A percentile compares a stretch with the other conserved stretches of the same genome.
Conservation (phyloP, 2,113 vertebrate species). For the Opisthocomus hoazin region DNA sequence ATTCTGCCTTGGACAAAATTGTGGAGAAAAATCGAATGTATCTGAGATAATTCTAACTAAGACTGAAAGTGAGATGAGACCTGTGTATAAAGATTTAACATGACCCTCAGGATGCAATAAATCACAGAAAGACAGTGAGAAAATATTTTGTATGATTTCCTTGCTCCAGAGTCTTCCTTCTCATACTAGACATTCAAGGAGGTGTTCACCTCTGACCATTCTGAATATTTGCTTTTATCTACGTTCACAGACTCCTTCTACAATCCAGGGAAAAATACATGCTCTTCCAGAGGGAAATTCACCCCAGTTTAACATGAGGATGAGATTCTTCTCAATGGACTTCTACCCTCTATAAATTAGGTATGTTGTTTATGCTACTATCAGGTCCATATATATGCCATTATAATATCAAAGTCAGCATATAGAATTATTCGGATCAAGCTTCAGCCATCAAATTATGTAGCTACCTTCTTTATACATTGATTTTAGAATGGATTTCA, state of each 20-base stretch:
- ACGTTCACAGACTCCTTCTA: background rate
- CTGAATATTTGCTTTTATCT: background rate
- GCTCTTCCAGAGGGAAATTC: background rate
- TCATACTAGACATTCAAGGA: background rate
- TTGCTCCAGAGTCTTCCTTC: background rate
- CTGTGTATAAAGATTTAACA: background rate
- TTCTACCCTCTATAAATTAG: background rate
- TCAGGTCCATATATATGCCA: fast-evolving
- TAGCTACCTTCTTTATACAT: background rate
- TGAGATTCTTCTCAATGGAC: background rate
- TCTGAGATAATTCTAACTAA: background rate
- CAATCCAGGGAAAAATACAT: background rate
- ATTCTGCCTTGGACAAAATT: background rate
- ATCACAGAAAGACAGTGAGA: background rate
- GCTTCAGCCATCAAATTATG: background rate
- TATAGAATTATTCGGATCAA: background rate
- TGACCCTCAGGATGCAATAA: background rate
- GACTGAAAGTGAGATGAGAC: background rate
- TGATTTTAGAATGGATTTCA: background rate
- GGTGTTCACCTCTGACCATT: background rate
- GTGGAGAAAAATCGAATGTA: background rate
- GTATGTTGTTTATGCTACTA: background rate
- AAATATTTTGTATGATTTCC: background rate
- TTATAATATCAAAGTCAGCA: background rate
- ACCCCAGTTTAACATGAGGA: background rate